These are phyloP conservation scores for Zonotrichia leucophrys DNA, from an alignment of 2,113 vertebrate species.

Conservation along the genomic window DNA sequence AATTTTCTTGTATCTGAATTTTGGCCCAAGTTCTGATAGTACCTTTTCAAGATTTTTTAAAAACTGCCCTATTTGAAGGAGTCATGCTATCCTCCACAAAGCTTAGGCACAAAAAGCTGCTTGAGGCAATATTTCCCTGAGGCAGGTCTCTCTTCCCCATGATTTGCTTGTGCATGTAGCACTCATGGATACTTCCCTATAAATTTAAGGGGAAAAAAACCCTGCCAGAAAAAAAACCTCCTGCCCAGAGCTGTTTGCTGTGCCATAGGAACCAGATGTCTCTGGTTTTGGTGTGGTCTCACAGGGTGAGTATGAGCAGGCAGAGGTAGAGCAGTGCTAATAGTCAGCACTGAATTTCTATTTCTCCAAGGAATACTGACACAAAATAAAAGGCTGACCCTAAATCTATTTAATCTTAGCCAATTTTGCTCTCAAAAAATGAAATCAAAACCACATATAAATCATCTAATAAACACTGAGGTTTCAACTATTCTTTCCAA, in stretches of 20 bases:
- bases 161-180: not conserved
- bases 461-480: not conserved
- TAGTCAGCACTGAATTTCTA: not conserved
- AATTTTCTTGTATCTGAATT: not conserved
- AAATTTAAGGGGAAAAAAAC: not conserved
- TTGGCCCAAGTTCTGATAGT: not conserved
- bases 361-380: not conserved
- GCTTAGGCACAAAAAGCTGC: not conserved
- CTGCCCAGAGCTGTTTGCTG: not conserved
- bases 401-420: not conserved
- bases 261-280: not conserved
- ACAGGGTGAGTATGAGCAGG: rapidly evolving
- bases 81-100: not conserved
- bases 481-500: not conserved
- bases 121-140: not conserved
- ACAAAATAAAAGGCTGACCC: not conserved
- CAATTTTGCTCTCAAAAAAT: not conserved
- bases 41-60: not conserved
- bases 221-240: not conserved
- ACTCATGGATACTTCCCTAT: not conserved
- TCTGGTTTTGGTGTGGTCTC: not conserved
- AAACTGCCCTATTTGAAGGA: not conserved
- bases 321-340: not conserved
- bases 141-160: rapidly evolving
- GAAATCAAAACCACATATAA: not conserved